These are phyloP conservation scores for Erethizon dorsatum DNA, from an alignment of 2,797 vertebrate species.

Conservation along the genomic window DNA sequence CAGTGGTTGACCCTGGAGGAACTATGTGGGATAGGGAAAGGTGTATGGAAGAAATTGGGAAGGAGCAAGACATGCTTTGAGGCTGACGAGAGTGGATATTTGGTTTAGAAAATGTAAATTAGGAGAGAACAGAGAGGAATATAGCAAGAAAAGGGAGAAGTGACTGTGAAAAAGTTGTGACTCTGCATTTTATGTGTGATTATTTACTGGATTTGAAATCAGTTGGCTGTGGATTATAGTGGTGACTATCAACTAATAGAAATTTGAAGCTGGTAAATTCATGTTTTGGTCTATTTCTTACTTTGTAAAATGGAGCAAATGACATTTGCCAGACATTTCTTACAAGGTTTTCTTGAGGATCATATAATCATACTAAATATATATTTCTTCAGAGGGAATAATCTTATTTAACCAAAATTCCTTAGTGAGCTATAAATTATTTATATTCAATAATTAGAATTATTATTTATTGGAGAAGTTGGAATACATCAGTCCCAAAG, in stretches of 20 bases:
- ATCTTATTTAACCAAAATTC: constrained; percentile 38
- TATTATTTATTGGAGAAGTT: constrained; percentile 6
- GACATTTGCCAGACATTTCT: neutral
- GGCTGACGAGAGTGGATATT: neutral
- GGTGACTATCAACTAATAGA: neutral
- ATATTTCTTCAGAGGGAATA: constrained; percentile 6
- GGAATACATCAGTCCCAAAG: neutral
- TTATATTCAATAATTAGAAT: constrained; percentile 21
- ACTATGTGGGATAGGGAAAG: neutral
- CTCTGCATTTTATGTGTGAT: neutral
- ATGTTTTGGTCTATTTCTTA: constrained; percentile 1
- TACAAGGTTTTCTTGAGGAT: constrained; percentile 36
- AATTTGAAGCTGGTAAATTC: neutral
- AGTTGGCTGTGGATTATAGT: neutral
- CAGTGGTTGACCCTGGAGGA: neutral
- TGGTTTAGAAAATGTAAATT: constrained; percentile 11
- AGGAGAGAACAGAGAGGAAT: neutral
- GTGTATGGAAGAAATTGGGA: neutral
- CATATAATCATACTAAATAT: constrained; percentile 10
- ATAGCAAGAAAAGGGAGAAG: neutral
- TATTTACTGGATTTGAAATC: neutral
- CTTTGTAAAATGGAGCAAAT: neutral
- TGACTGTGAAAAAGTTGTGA: neutral
- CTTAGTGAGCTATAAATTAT: neutral
- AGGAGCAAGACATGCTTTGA: neutral